Conservation (phyloP, 2,797 vertebrate species). For the Chiloscyllium punctatum region DNA sequence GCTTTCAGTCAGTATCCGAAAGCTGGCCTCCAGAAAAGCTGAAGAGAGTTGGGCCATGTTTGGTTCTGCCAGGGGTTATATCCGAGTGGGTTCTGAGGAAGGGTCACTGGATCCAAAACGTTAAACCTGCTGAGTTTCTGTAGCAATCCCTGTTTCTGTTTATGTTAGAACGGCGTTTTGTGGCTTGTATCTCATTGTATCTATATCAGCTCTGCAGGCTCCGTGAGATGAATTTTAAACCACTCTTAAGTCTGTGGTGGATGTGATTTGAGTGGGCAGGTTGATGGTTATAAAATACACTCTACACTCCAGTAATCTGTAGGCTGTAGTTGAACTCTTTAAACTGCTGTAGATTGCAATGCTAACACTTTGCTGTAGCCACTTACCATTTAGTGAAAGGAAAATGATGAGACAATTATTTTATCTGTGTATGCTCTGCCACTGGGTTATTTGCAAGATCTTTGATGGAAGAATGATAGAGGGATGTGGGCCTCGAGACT, state of each 20-base stretch:
- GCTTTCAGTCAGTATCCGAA: slow-evolving; percentile 69
- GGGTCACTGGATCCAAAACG: no score
- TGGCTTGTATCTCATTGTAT: slow-evolving; percentile 91
- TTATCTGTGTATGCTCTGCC: slow-evolving; percentile 18
- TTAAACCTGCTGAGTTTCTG: no score
- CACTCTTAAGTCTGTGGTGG: slow-evolving; percentile 54
- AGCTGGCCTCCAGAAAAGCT: slow-evolving; percentile 68
- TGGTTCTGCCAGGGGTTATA: slow-evolving; percentile 72
- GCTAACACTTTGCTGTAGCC: slow-evolving; percentile 24
- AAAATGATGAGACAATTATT: not conserved
- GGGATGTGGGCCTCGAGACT: not conserved
- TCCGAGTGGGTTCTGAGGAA: no score
- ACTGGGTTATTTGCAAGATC: slow-evolving; percentile 15
- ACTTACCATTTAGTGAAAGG: slow-evolving; percentile 17
- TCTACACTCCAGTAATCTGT: slow-evolving; percentile 49
- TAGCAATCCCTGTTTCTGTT: no score
- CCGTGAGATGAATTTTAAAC: slow-evolving; percentile 75
- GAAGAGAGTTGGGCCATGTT: slow-evolving; percentile 78
- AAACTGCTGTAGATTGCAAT: slow-evolving; percentile 25
- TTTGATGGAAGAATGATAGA: slow-evolving; percentile 32
- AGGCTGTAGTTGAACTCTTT: slow-evolving; percentile 43
- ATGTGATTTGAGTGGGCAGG: slow-evolving; percentile 67
- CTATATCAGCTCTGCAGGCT: slow-evolving; percentile 87
- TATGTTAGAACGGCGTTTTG: slow-evolving; percentile 70
- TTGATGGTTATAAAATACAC: slow-evolving; percentile 63